Base-by-base conservation (phyloP, 2,888 invertebrate species). In the Drosophila eohydei region DNA sequence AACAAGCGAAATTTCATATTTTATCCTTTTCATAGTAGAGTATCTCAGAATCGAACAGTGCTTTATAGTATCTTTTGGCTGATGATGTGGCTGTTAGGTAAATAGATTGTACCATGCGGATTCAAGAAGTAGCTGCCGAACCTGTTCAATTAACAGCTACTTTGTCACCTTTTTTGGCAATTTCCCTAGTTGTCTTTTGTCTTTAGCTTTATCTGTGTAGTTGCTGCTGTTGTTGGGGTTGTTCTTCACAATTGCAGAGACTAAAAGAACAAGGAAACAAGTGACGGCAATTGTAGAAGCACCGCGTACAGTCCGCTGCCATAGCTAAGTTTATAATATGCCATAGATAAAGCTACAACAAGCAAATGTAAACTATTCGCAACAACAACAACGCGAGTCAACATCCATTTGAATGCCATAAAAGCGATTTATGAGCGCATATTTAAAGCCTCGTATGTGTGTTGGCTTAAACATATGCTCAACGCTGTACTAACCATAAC, bases 371-470 rank as follows among this genome's bases (percentile, higher is more conserved):
- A 66, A 66, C 60, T 74, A 54, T 61, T 57, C 16, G 28, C 50
- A 59, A 28, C 28, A 57, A 41, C 43, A 59, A 57, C 41, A 56
- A 57, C 34, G n/a, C 48, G 34, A 34, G 40, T 62, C 40, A 63
- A 55, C 71, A 76, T 62, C 71, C 69, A 81, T 81, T 87, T 81
- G 48, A 77, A 68, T 74, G 88, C 77, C 61, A 80, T 83, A 73
- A 85, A 84, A 68, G 68, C 71, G 48, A 81, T 84, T 79, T 83
- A 84, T 76, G 71, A 56, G 69, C 81, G 64, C 75, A 64, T 74
- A 81, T 74, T 73, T 86, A 64, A 78, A 67, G 87, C 72, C 81
- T 72, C 70, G 34, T 41, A 32, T 51, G 26, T 43, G 34, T 14
- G 48, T 50, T 36, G 51, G 48, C 56, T 48, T 36, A 50, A 55